Conservation (phyloP, 2,797 vertebrate species). For the Cossypha polioptera region DNA sequence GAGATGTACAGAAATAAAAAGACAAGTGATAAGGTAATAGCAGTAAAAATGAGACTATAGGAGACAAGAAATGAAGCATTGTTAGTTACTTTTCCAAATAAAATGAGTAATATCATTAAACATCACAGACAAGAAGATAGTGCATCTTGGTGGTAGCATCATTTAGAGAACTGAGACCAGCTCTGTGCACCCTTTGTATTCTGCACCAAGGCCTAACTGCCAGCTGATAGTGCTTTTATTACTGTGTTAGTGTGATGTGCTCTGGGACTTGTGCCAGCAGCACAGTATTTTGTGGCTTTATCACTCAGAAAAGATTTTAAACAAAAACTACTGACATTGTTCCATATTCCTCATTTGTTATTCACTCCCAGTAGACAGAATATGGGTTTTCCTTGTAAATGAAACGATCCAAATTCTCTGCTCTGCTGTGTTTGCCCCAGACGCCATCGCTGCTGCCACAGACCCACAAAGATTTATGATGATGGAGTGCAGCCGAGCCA, state of each 20-base stretch:
- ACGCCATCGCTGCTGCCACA: slow-evolving; percentile 80
- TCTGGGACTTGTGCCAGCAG: background rate
- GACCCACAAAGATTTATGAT: slow-evolving; percentile 74
- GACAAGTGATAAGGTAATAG: background rate
- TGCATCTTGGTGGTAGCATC: background rate
- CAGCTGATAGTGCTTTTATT: background rate
- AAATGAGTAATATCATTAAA: background rate
- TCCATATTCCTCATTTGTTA: background rate
- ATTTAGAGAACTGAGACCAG: background rate
- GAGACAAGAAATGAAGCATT: background rate
- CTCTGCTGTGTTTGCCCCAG: slow-evolving; percentile 67
- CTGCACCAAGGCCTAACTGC: background rate
- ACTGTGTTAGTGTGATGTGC: background rate
- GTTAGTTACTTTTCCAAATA: background rate
- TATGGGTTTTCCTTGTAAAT: background rate
- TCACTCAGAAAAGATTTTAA: background rate
- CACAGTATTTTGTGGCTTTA: background rate
- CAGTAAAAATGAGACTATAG: background rate
- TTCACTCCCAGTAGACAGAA: background rate
- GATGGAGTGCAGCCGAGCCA: slow-evolving; percentile 41
- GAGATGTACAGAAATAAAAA: background rate
- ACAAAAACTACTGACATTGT: background rate
- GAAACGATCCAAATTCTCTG: background rate
- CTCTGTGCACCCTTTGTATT: background rate
- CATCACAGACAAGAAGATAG: background rate